These are phyloP conservation scores for Agrotis exclamationis DNA, from an alignment of 2,888 invertebrate species.

Conservation along the genomic window DNA sequence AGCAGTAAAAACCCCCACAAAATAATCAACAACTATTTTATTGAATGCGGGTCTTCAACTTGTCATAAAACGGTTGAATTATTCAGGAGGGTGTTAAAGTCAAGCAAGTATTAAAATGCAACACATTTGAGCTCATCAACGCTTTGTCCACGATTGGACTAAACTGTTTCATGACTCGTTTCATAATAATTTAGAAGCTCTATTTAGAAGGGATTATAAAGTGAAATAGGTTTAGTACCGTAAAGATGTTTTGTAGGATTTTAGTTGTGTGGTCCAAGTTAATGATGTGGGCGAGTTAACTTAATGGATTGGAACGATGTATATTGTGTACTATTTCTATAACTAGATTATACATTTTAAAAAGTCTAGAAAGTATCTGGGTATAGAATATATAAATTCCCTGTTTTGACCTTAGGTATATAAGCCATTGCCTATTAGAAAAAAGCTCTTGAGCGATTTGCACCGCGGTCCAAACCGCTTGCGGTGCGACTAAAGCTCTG, in stretches of 20 bases:
- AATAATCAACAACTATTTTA: slow-evolving; percentile 42
- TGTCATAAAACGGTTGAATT: slow-evolving; percentile 48
- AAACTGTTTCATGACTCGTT: slow-evolving; percentile 21
- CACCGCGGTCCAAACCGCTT: too few relatives aligned
- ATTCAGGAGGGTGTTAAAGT: slow-evolving; percentile 47
- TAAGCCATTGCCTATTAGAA: too few relatives aligned
- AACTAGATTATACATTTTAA: too few relatives aligned
- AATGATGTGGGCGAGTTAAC: neutral
- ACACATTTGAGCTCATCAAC: slow-evolving; percentile 44
- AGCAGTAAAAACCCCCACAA: slow-evolving; percentile 3
- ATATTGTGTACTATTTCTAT: too few relatives aligned
- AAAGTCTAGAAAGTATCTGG: too few relatives aligned
- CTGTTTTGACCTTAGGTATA: neutral
- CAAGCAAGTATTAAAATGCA: slow-evolving; percentile 41
- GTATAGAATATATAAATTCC: too few relatives aligned
- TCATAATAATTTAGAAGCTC: slow-evolving; percentile 24
- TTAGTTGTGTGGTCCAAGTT: slow-evolving; percentile 13
- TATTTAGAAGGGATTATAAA: neutral
- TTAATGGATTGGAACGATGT: neutral
- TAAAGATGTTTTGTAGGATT: neutral
- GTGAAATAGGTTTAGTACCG: neutral
- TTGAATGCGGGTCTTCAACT: slow-evolving; percentile 43
- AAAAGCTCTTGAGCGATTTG: too few relatives aligned
- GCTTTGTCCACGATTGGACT: slow-evolving; percentile 24
- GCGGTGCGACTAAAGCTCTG: too few relatives aligned